phyloP scores from a whole-genome alignment of 2,797 vertebrate species.

The Otolemur crassicaudatus region DNA sequence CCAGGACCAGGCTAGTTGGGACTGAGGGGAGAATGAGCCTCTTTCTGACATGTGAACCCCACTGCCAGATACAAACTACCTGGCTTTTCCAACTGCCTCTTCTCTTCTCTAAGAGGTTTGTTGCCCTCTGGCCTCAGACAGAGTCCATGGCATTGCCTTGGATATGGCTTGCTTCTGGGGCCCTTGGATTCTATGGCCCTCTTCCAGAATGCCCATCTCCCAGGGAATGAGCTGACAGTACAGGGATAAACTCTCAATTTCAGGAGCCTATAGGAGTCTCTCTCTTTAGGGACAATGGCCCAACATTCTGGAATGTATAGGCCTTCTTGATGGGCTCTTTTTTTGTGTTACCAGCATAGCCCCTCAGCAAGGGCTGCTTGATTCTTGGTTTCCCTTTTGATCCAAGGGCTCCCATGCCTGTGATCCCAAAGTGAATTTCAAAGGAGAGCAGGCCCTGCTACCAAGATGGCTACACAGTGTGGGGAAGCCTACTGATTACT shows the following conservation, averaged over 20 bases:
- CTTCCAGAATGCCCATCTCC: slow-evolving; percentile 37
- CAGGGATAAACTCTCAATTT: slow-evolving; percentile 33
- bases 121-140: neutral
- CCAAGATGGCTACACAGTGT: slow-evolving; percentile 46
- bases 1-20: neutral
- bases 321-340: slow-evolving; percentile 3
- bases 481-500: slow-evolving; percentile 34
- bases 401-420: neutral
- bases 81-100: neutral
- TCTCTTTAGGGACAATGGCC: neutral
- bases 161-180: neutral
- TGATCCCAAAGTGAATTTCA: slow-evolving; percentile 35
- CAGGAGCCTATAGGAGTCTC: slow-evolving; percentile 34
- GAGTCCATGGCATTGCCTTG: neutral
- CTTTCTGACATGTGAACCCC: neutral
- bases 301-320: too few relatives aligned
- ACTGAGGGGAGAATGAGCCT: neutral
- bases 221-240: neutral
- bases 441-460: slow-evolving; percentile 49
- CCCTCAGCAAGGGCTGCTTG: slow-evolving; percentile 40
- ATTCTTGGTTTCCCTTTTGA: slow-evolving; percentile 54
- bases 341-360: slow-evolving; percentile 48
- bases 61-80: slow-evolving; percentile 8
- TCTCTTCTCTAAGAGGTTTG: slow-evolving; percentile 31
- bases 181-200: neutral